Evolutionary conservation across 1,140 invertebrate species (phyloP).

Genomic region (Bombus consobrinus): DNA sequence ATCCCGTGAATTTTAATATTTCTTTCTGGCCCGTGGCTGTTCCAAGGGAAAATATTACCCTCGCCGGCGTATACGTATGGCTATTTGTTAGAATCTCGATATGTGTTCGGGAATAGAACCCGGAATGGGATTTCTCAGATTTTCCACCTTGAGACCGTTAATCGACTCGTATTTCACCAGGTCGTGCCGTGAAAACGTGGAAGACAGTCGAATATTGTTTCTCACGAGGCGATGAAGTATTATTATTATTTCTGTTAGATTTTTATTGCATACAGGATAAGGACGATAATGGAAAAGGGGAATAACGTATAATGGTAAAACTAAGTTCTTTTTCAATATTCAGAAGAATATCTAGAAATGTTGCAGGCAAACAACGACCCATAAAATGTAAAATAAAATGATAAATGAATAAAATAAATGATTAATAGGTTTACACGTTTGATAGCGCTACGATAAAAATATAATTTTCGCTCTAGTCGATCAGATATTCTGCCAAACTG

Average conservation of each 20-base stretch:
- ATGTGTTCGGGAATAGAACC: background rate
- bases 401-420: no score
- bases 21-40: background rate
- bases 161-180: background rate
- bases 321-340: no score
- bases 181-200: background rate
- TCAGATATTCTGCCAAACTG: no score
- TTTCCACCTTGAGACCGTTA: background rate
- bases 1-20: conserved; percentile 15
- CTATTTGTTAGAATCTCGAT: background rate
- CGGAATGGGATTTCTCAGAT: background rate
- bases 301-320: no score
- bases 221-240: background rate
- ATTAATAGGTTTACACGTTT: no score
- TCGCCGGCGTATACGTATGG: background rate
- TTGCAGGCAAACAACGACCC: no score
- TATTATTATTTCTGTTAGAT: background rate
- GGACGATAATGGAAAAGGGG: no score
- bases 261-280: background rate
- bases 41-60: background rate
- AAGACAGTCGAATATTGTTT: background rate
- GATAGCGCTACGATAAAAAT: no score
- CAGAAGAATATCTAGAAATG: no score
- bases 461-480: no score
- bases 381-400: no score